A percentile compares a stretch with the other conserved stretches of the same genome.
Conservation (phyloP, 2,113 vertebrate species). For the Pipa parva region DNA sequence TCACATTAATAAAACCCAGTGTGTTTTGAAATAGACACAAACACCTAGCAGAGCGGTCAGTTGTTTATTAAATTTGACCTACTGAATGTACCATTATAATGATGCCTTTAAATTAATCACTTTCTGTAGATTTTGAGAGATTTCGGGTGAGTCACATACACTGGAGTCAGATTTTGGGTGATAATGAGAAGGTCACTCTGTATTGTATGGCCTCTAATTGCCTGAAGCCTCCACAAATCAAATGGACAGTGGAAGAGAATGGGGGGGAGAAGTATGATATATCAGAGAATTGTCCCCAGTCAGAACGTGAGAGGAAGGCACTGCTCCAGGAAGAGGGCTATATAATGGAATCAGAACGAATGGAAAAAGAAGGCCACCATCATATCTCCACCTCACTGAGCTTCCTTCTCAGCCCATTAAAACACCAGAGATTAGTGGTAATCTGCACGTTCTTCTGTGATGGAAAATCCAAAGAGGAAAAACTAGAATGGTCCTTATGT, state of each 20-base stretch:
- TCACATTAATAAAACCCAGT: too few relatives aligned
- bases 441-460: neutral
- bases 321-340: neutral
- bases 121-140: neutral
- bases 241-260: neutral
- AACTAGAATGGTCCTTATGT: neutral
- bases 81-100: too few relatives aligned
- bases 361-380: neutral
- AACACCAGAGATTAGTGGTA: neutral
- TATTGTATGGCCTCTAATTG: conserved; percentile 24
- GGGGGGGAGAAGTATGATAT: neutral
- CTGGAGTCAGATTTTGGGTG: neutral
- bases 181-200: neutral
- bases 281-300: neutral
- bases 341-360: neutral
- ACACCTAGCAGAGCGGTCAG: too few relatives aligned
- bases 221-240: neutral
- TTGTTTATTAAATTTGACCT: too few relatives aligned
- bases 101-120: too few relatives aligned
- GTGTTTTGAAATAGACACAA: too few relatives aligned
- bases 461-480: neutral
- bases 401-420: neutral
- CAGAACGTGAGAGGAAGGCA: neutral
- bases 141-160: conserved; percentile 16
- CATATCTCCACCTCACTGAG: neutral